These are phyloP conservation scores for Bradypodion pumilum DNA, from an alignment of 2,797 vertebrate genomes.

Conservation along the genomic window DNA sequence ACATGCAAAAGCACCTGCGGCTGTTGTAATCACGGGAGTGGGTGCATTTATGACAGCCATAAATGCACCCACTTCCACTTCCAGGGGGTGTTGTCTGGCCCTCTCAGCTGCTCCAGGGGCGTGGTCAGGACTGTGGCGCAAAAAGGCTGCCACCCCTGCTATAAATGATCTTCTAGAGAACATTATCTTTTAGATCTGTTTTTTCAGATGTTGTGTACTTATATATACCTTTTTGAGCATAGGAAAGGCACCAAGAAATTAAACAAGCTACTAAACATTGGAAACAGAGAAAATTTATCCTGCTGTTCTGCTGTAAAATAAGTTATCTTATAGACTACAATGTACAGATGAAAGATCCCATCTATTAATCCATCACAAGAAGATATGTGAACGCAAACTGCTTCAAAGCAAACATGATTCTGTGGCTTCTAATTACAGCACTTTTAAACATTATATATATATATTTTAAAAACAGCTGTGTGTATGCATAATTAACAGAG, in stretches of 20 bases:
- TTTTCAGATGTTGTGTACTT: not conserved
- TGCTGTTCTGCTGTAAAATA: not conserved
- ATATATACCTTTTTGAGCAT: not conserved
- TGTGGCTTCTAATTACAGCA: too few relatives aligned
- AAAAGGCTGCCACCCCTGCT: too few relatives aligned
- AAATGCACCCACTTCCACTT: too few relatives aligned
- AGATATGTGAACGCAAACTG: not conserved
- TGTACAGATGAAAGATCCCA: not conserved
- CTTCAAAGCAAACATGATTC: not conserved
- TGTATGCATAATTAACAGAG: not conserved
- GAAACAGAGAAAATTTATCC: not conserved
- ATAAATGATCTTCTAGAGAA: not conserved
- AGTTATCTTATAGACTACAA: too few relatives aligned
- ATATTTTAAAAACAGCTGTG: not conserved
- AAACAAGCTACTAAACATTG: not conserved
- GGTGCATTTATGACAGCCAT: too few relatives aligned
- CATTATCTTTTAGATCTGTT: not conserved
- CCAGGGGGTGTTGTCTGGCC: too few relatives aligned
- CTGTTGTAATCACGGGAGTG: too few relatives aligned
- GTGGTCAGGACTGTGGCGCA: too few relatives aligned
- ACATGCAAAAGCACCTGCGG: too few relatives aligned
- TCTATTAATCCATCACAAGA: not conserved
- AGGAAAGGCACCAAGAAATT: not conserved
- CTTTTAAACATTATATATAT: not conserved
- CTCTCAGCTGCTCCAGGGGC: too few relatives aligned